Conservation (phyloP, 2,888 invertebrate genomes). For the Hetaerina titia region DNA sequence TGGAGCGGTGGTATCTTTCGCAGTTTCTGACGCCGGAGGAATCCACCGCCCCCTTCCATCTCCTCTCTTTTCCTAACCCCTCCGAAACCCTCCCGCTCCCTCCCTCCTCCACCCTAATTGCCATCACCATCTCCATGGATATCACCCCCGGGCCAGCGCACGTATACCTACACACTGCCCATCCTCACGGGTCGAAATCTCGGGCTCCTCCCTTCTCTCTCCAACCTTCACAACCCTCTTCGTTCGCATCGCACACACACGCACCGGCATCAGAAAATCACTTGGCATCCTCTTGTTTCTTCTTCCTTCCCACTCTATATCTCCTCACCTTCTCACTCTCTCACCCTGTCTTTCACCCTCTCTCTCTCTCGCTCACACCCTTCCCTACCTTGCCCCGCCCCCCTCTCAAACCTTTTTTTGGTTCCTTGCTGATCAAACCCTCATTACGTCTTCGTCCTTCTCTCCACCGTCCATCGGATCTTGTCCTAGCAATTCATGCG, state of each 20-base stretch:
- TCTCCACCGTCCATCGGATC: too few species aligned
- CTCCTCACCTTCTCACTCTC: background rate
- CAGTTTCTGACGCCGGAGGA: constrained; percentile 22
- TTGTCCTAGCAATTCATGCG: too few species aligned
- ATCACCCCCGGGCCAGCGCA: background rate
- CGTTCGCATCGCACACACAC: background rate
- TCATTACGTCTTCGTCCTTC: too few species aligned
- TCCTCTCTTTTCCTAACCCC: background rate
- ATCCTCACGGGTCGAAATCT: background rate
- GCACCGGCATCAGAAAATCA: background rate
- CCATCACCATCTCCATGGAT: constrained; percentile 4
- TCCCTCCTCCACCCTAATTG: constrained; percentile 8
- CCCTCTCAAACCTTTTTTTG: too few species aligned
- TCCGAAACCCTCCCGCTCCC: background rate
- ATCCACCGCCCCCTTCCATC: background rate
- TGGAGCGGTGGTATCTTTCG: background rate
- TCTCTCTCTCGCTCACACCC: too few species aligned
- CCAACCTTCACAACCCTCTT: background rate
- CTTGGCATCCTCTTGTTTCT: background rate
- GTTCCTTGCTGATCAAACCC: too few species aligned
- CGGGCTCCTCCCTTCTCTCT: background rate
- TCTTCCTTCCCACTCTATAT: background rate
- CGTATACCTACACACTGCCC: background rate
- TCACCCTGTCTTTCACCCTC: background rate
- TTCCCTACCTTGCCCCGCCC: background rate